A percentile compares a stretch with the other conserved stretches of the same genome.
Conservation (phyloP, 1,140 invertebrate species). For the Drosophila mojavensis region DNA sequence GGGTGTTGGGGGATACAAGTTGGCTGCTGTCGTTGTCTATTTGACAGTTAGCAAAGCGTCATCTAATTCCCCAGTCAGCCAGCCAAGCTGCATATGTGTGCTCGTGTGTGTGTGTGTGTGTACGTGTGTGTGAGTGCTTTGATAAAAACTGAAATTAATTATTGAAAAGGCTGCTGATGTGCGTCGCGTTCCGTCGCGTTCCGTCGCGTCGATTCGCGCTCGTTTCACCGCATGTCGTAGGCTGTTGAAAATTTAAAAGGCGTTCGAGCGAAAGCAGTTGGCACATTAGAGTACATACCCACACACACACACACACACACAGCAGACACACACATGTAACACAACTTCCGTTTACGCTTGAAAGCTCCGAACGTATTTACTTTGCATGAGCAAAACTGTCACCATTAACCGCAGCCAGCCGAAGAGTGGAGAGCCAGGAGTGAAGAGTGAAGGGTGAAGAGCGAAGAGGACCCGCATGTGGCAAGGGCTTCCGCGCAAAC, state of each 20-base stretch:
- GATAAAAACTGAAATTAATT: constrained; percentile 82
- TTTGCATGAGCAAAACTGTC: constrained; percentile 74
- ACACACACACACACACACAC: constrained; percentile 30
- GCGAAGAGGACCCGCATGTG: constrained; percentile 39
- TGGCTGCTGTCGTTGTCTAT: constrained; percentile 55
- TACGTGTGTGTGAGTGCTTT: constrained; percentile 55
- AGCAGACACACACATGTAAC: constrained; percentile 5
- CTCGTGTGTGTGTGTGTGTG: constrained; percentile 4
- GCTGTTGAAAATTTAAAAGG: constrained; percentile 76
- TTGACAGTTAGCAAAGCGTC: constrained; percentile 56
- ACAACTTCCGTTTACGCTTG: constrained; percentile 69
- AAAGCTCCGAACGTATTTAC: constrained; percentile 68
- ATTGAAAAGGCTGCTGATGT: constrained; percentile 58
- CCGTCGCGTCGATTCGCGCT: constrained; percentile 44
- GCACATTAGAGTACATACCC: constrained; percentile 51
- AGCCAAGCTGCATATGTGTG: constrained; percentile 17
- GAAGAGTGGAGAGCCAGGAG: too few relatives aligned
- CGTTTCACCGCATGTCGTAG: constrained; percentile 52
- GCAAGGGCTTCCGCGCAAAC: constrained; percentile 59
- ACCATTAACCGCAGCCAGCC: constrained; percentile 65
- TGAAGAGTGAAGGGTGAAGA: constrained; percentile 5
- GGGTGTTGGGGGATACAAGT: neutral
- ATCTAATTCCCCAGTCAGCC: constrained; percentile 56
- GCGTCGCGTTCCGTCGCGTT: constrained; percentile 35
- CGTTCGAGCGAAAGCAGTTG: constrained; percentile 77